phyloP scores from a whole-genome alignment of 2,888 invertebrate genomes.

The Sinopyrophorus schimmeli region DNA sequence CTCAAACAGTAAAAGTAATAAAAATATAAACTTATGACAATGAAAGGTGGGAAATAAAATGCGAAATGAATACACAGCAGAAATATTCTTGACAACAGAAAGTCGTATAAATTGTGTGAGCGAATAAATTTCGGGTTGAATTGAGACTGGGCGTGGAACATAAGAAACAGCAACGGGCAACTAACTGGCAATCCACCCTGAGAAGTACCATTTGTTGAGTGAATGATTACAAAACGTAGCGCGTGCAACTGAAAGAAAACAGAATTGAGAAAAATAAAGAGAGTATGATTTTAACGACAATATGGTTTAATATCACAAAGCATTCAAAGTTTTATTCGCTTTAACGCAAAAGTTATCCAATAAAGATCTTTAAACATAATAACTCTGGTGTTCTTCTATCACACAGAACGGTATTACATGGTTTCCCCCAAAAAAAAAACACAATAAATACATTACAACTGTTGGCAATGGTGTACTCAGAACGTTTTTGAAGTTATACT shows the following conservation, averaged over 20 bases:
- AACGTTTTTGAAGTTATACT: too few relatives aligned
- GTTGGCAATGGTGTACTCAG: too few relatives aligned
- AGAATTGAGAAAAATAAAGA: slow-evolving; percentile 10
- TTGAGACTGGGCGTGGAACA: slow-evolving; percentile 47
- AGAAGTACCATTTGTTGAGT: slow-evolving; percentile 49
- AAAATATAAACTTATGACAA: slow-evolving; percentile 33
- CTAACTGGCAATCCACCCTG: slow-evolving; percentile 45
- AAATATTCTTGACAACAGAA: slow-evolving; percentile 36
- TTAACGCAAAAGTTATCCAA: too few relatives aligned
- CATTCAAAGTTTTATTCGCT: too few relatives aligned
- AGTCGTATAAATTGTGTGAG: slow-evolving; percentile 46
- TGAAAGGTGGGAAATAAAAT: slow-evolving; percentile 26
- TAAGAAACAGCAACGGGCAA: slow-evolving; percentile 46
- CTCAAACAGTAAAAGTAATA: slow-evolving; percentile 11
- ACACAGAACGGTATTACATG: too few relatives aligned
- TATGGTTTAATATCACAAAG: slow-evolving; percentile 5
- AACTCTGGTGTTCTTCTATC: too few relatives aligned
- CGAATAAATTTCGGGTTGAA: slow-evolving; percentile 47
- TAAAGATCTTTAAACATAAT: too few relatives aligned
- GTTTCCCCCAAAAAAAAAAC: too few relatives aligned
- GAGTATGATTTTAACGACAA: slow-evolving; percentile 19
- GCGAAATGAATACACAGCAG: slow-evolving; percentile 30
- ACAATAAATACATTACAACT: too few relatives aligned
- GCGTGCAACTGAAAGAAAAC: slow-evolving; percentile 42
- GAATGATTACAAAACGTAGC: slow-evolving; percentile 47